phyloP scores from a whole-genome alignment of 1,140 invertebrate genomes.

The Trissolcus basalis region DNA sequence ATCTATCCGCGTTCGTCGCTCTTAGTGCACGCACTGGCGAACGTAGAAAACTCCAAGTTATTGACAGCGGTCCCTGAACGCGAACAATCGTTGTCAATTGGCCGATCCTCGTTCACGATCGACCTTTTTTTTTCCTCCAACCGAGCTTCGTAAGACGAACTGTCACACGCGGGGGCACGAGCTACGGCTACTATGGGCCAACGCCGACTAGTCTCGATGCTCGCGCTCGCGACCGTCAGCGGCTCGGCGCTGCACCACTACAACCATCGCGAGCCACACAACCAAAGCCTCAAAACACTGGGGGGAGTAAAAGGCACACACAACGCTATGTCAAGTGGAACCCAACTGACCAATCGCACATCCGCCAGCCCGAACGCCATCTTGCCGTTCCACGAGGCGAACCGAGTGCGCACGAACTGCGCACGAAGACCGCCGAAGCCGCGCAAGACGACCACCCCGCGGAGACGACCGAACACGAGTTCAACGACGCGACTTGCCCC shows the following conservation, averaged over 20 bases:
- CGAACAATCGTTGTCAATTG: neutral
- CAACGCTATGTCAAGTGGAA: constrained; percentile 43
- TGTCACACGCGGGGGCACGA: neutral
- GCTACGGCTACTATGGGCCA: constrained; percentile 16
- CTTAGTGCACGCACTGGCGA: neutral
- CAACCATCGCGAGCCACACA: neutral
- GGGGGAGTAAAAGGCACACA: constrained; percentile 23
- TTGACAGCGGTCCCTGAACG: no score
- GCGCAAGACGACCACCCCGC: constrained; percentile 3
- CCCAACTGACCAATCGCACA: constrained; percentile 27
- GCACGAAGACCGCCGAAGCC: neutral
- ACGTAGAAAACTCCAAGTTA: no score
- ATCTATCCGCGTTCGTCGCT: constrained; percentile 14
- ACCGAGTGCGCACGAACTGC: neutral
- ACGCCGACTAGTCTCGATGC: constrained; percentile 33
- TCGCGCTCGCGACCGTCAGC: constrained; percentile 13
- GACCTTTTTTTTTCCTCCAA: no score
- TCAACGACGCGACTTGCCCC: constrained; percentile 40
- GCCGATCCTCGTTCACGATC: no score
- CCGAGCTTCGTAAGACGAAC: no score
- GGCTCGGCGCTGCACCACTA: neutral
- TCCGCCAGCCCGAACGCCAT: constrained; percentile 29
- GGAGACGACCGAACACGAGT: constrained; percentile 23
- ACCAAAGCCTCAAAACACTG: neutral
- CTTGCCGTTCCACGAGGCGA: constrained; percentile 13